These are phyloP conservation scores for Sciurus carolinensis DNA, from an alignment of 2,797 vertebrate genomes.

Conservation along the genomic window DNA sequence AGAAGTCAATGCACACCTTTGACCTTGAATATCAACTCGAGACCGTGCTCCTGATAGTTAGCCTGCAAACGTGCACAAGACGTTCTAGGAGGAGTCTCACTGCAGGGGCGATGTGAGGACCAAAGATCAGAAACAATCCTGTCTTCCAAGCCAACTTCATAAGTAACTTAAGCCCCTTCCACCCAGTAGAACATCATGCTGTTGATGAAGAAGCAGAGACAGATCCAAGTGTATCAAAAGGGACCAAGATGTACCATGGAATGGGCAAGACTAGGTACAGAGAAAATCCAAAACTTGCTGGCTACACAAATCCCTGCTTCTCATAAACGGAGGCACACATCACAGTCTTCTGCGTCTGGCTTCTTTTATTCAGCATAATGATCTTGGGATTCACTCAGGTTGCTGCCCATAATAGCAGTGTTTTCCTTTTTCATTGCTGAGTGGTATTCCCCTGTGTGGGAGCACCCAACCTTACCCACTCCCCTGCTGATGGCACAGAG, in stretches of 20 bases:
- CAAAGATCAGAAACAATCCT: neutral
- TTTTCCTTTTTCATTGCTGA: neutral
- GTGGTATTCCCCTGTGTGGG: neutral
- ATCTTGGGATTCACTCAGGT: neutral
- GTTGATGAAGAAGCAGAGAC: neutral
- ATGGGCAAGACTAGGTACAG: neutral
- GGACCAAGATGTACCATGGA: neutral
- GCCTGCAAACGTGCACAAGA: neutral
- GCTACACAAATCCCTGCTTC: neutral
- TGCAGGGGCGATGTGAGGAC: neutral
- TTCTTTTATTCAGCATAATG: neutral
- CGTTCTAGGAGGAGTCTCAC: neutral
- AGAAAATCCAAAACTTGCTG: neutral
- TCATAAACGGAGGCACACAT: neutral
- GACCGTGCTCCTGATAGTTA: neutral
- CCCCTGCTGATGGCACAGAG: neutral
- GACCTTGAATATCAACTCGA: neutral
- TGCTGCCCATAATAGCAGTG: neutral
- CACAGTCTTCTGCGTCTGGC: neutral
- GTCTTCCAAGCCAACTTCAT: neutral
- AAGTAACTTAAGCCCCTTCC: too few relatives aligned
- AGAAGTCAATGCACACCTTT: neutral
- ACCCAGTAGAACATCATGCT: neutral
- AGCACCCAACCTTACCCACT: neutral
- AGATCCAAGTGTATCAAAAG: neutral